Conservation (phyloP, 1,140 invertebrate genomes). For the Ridgeia piscesae region DNA sequence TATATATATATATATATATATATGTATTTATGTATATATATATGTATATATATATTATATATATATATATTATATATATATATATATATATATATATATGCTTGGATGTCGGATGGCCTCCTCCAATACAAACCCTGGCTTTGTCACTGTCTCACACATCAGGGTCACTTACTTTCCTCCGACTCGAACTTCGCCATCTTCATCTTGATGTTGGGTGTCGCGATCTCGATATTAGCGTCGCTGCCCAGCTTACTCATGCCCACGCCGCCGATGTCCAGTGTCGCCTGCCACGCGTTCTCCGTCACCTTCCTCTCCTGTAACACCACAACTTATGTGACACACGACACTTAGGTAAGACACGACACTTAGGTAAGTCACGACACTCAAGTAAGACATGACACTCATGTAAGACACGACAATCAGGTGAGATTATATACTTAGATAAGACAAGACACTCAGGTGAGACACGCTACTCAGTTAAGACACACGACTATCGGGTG, state of each 20-base stretch:
- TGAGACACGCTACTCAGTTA: no score
- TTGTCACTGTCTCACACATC: no score
- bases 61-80: no score
- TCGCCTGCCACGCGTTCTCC: conserved; percentile 19
- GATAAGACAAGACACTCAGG: no score
- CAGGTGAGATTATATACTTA: background rate
- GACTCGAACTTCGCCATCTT: conserved; percentile 19
- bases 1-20: no score
- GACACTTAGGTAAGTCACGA: background rate
- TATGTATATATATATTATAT: no score
- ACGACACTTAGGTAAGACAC: background rate
- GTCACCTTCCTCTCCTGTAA: conserved; percentile 24
- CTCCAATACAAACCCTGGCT: no score
- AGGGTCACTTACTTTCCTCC: conserved; percentile 1
- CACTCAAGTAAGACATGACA: background rate
- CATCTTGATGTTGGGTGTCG: conserved; percentile 27
- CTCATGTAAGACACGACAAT: background rate
- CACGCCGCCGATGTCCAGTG: conserved; percentile 16
- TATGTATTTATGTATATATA: no score
- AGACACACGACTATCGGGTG: no score
- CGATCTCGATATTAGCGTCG: conserved; percentile 9
- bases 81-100: no score
- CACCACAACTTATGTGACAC: background rate
- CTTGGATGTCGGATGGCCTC: no score
- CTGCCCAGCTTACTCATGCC: conserved; percentile 21